These are phyloP conservation scores for Melinopterus prodromus DNA, from an alignment of 2,888 invertebrate genomes.

Conservation along the genomic window DNA sequence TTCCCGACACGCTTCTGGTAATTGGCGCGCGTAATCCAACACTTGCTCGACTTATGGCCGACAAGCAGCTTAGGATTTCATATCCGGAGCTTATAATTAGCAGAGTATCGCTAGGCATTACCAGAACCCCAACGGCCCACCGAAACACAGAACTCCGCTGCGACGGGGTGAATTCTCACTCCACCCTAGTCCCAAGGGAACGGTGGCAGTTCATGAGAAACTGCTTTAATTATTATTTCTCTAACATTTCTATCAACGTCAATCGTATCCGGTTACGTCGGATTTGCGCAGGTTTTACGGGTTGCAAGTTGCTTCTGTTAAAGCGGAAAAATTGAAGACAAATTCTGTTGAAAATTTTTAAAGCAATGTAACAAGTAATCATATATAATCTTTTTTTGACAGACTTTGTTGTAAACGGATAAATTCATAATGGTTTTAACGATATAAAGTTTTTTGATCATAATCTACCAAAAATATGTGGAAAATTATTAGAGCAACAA, in stretches of 20 bases:
- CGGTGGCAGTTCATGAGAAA: slow-evolving; percentile 38
- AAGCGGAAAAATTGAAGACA: no score
- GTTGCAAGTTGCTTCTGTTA: no score
- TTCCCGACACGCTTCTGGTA: slow-evolving; percentile 57
- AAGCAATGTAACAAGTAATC: no score
- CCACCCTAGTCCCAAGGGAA: slow-evolving; percentile 34
- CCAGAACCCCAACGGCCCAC: slow-evolving; percentile 28
- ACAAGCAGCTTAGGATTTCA: slow-evolving; percentile 59
- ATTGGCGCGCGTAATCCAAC: slow-evolving; percentile 60
- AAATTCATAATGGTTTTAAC: no score
- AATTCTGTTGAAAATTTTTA: no score
- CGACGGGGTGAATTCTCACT: slow-evolving; percentile 13
- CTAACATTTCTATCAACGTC: slow-evolving; percentile 37
- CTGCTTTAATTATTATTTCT: slow-evolving; percentile 39
- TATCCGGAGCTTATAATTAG: slow-evolving; percentile 50
- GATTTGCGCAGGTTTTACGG: no score
- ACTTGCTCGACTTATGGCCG: slow-evolving; percentile 52
- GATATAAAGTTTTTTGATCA: no score
- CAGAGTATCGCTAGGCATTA: slow-evolving; percentile 43
- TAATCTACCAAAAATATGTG: no score
- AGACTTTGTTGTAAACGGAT: no score
- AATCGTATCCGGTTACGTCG: slow-evolving; percentile 34
- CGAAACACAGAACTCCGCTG: slow-evolving; percentile 26
- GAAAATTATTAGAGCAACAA: no score
- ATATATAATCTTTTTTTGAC: no score